Evolutionary conservation across 1,140 invertebrate genomes (phyloP), one percentile per base, ranked within the genome.

Genomic region (Meloidogyne hapla): DNA sequence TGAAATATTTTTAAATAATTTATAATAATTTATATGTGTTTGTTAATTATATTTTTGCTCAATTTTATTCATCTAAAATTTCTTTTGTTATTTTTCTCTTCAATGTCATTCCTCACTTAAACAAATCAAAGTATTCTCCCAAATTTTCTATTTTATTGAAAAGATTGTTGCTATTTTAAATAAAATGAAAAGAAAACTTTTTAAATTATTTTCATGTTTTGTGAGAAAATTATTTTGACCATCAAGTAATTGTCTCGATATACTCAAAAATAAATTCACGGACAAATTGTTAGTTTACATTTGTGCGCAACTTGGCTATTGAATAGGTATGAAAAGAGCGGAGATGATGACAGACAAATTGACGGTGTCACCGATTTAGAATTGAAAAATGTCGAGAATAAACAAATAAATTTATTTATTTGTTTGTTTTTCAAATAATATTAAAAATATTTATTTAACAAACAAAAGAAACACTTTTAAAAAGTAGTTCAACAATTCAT

Each of bases 21-120:
- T 69, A n/a, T 76, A 33, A 67, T 1, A 5, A 71, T 15, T 40
- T 40, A 6, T 10, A 48, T 77, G 23, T 10, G 78, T 21, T 6
- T n/a, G n/a, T n/a, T n/a, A n/a, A n/a, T n/a, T n/a, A n/a, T n/a
- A n/a, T n/a, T n/a, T n/a, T n/a, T n/a, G n/a, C n/a, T 33, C 33
- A 33, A 33, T 6, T 33, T 4, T 33, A 10, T 72, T 65, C 13
- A 21, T 75, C 1, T 28, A 26, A 26, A 13, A 23, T 74, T 74
- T 48, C 18, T 15, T 28, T 38, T 12, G 15, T 66, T 28, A 13
- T 18, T 38, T 75, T 38, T 23, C 6, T 15, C 15, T 40, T n/a
- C 18, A 13, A 25, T 25, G 48, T 23, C 33, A 13, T n/a, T 21
- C 65, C 13, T 75, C n/a, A n/a, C 12, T 25, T 38, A 61, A 8